Evolutionary conservation across 2,797 vertebrate genomes (phyloP), one percentile per base, ranked within the genome.

Genomic region (Arrhamphus sclerolepis): DNA sequence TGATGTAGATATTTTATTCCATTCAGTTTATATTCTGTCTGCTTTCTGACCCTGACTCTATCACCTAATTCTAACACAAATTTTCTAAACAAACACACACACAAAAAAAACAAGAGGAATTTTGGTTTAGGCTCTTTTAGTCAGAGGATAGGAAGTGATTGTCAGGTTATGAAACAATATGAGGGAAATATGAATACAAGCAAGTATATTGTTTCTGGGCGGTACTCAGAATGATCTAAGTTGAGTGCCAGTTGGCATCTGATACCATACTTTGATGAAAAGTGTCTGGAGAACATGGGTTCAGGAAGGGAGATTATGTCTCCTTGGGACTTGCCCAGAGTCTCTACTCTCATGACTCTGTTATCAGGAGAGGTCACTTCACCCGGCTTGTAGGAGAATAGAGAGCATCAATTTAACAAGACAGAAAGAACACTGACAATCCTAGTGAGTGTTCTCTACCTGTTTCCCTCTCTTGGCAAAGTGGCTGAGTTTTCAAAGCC

Each of bases 341-440:
- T 77, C 51, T 62, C 66, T 42, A 67, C 77, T 89, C 84, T 88
- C 84, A 86, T 57, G 72, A 72, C 79, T 80, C 67, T 74, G 59
- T 83, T 82, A 77, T 87, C 76, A 69, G 70, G 58, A 62, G 76
- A 79, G 62, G 56, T 19, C 72, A 70, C 59, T 65, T 78, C 51
- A 39, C 18, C 49, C 70, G 58, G 62, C 13, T 40, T 52, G 18
- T 18, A 51, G 53, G 19, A 67, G 66, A 82, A 76, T 38, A 31
- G 53, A 75, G 51, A 69, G 56, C 54, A 81, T 77, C 64, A 79
- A 83, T 80, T 81, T 75, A 65, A 29, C 48, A 44, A 62, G 66
- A 82, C 65, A 71, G 24, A 21, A 5, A 42, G 18, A 19, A 18
- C 24, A 1, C n/a, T 42, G n/a, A 18, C 24, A 6, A 26, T 2